Evolutionary conservation across 2,113 vertebrate genomes (phyloP).

Genomic region (Eira barbara): DNA sequence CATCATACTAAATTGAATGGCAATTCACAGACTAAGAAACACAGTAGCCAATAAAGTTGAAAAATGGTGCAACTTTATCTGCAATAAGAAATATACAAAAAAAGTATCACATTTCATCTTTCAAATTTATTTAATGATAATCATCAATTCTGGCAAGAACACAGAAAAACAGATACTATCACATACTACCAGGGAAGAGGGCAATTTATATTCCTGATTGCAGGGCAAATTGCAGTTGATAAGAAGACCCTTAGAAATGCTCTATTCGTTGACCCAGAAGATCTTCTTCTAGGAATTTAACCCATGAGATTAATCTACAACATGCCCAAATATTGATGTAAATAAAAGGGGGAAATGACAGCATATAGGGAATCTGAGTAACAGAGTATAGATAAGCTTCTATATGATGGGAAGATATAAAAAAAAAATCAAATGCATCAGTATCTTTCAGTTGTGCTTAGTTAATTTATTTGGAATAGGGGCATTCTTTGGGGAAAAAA

Average conservation of each 20-base stretch:
- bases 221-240: not conserved
- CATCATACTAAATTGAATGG: not conserved
- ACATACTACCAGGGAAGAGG: not conserved
- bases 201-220: not conserved
- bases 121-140: not conserved
- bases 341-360: not conserved
- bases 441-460: not conserved
- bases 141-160: not conserved
- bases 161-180: not conserved
- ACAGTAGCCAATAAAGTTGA: not conserved
- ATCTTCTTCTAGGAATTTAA: slow-evolving; percentile 13
- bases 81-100: not conserved
- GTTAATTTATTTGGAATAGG: not conserved
- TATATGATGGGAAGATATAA: not conserved
- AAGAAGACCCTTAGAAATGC: not conserved
- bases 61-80: not conserved
- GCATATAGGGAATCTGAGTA: not conserved
- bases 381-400: not conserved
- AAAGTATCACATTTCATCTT: not conserved
- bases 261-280: not conserved
- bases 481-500: not conserved
- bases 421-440: not conserved
- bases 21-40: not conserved
- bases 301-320: not conserved
- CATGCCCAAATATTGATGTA: not conserved